These are phyloP conservation scores for Acronicta alni DNA, from an alignment of 2,888 invertebrate species.

Conservation along the genomic window DNA sequence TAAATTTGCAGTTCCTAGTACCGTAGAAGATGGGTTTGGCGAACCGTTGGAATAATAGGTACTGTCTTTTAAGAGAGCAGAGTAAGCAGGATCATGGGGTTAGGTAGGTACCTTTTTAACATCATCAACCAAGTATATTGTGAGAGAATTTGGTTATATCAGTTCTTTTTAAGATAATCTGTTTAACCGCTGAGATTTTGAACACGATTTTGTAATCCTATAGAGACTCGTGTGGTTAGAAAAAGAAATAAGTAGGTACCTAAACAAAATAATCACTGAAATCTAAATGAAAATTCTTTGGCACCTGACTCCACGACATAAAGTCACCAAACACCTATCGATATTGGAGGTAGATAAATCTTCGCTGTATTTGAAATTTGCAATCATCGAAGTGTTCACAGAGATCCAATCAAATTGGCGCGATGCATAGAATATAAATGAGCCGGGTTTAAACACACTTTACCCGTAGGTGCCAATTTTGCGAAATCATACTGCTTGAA, in stretches of 20 bases:
- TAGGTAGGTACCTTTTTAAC: too few species aligned
- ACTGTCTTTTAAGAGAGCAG: too few species aligned
- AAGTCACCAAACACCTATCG: constrained; percentile 36
- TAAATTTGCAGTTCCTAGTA: constrained; percentile 27
- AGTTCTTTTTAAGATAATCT: too few species aligned
- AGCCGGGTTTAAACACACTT: constrained; percentile 57
- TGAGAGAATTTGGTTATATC: too few species aligned
- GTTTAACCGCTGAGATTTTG: too few species aligned
- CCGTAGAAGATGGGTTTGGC: neutral
- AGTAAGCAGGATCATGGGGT: too few species aligned
- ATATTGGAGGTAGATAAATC: constrained; percentile 51
- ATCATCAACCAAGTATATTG: too few species aligned
- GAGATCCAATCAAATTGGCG: constrained; percentile 69
- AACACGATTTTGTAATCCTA: too few species aligned
- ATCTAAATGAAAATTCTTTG: neutral
- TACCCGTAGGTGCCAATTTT: constrained; percentile 64
- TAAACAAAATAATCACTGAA: neutral
- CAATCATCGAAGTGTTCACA: constrained; percentile 67
- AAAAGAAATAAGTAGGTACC: neutral
- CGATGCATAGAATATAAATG: constrained; percentile 75
- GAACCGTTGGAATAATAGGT: neutral
- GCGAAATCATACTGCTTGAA: constrained; percentile 64
- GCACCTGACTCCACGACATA: neutral
- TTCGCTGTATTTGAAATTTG: constrained; percentile 62
- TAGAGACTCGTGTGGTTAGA: too few species aligned